A percentile compares a stretch with the other conserved stretches of the same genome.
Conservation (phyloP, 2,797 vertebrate species). For the Acipenser ruthenus region DNA sequence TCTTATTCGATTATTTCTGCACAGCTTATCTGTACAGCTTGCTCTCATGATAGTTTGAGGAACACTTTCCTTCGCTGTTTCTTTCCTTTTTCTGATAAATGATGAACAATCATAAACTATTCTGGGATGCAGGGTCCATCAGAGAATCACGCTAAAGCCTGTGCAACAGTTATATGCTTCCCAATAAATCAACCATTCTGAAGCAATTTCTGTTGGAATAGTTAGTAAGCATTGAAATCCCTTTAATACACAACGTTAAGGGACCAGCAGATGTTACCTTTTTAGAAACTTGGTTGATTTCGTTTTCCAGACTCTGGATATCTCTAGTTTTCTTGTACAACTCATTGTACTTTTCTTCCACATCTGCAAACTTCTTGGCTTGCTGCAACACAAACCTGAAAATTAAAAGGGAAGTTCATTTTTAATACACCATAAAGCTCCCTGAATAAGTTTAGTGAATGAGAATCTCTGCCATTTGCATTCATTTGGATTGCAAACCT, state of each 20-base stretch:
- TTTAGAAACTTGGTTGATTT: constrained; percentile 67
- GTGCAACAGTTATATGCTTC: no score
- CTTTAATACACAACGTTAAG: no score
- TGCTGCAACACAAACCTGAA: constrained; percentile 77
- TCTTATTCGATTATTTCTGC: no score
- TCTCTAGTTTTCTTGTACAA: constrained; percentile 60
- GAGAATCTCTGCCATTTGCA: neutral
- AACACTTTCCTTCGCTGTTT: no score
- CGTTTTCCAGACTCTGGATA: constrained; percentile 63
- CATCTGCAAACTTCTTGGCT: constrained; percentile 62
- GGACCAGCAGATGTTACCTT: constrained; percentile 60
- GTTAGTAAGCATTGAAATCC: no score
- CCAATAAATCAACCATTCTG: neutral
- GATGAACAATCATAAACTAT: no score
- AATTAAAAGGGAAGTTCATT: constrained; percentile 4
- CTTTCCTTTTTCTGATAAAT: no score
- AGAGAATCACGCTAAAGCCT: no score
- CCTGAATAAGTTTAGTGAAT: neutral
- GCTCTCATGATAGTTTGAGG: no score
- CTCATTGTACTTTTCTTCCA: constrained; percentile 69
- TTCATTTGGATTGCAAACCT: no score
- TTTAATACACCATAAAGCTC: neutral
- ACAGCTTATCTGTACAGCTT: no score
- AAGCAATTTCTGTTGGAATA: neutral
- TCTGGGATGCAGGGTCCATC: no score